Evolutionary conservation across 1,140 invertebrate genomes (phyloP).

Genomic region (Drosophila arawakana): DNA sequence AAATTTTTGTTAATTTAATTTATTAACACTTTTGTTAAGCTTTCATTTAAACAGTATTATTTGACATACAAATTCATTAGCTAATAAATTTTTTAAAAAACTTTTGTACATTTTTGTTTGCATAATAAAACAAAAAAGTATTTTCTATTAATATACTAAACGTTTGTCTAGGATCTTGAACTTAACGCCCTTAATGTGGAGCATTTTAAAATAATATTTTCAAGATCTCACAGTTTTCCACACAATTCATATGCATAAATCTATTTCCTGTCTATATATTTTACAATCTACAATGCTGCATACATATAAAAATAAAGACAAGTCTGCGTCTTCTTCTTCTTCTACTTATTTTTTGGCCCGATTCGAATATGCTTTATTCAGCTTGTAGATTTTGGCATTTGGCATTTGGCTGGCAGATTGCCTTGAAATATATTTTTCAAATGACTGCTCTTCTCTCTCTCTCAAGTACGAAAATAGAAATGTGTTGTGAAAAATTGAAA

Average conservation of each 20-base stretch:
- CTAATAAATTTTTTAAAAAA: no score
- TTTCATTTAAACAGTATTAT: no score
- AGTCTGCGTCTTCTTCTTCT: not conserved
- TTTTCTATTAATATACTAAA: no score
- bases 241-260: not conserved
- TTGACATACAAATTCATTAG: no score
- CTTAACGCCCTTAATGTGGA: no score
- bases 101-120: no score
- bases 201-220: no score
- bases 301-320: conserved; percentile 14
- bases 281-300: conserved; percentile 6
- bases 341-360: not conserved
- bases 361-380: conserved; percentile 28
- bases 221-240: not conserved
- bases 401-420: conserved; percentile 35
- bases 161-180: no score
- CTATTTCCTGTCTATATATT: conserved; percentile 1
- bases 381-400: conserved; percentile 18
- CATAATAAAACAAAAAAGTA: no score
- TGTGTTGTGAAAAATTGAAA: conserved; percentile 7
- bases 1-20: no score
- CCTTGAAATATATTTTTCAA: conserved; percentile 53
- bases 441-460: not conserved
- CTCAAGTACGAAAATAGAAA: conserved; percentile 45
- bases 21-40: no score